A percentile compares a stretch with the other conserved stretches of the same genome.
phyloP scores from a whole-genome alignment of 2,113 vertebrate species.

The Calonectris borealis region DNA sequence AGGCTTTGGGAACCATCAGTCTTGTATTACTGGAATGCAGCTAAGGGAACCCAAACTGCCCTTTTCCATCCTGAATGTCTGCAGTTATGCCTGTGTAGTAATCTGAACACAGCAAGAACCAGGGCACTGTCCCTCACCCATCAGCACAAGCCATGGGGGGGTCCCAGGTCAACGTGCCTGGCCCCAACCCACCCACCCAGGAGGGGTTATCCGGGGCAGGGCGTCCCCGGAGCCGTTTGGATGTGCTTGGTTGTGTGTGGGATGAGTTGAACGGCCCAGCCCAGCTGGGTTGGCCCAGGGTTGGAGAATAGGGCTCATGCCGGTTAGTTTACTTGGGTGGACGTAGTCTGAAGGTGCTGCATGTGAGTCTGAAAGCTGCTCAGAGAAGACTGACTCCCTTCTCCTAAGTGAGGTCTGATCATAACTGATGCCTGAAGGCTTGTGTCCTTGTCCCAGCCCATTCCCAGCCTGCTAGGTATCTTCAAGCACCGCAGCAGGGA shows the following conservation, averaged over 20 bases:
- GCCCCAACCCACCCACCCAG: not conserved
- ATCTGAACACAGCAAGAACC: not conserved
- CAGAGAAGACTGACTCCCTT: not conserved
- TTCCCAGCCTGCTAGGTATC: not conserved
- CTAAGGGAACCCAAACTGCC: not conserved
- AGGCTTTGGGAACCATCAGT: fast-evolving
- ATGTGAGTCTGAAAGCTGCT: not conserved
- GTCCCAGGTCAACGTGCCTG: not conserved
- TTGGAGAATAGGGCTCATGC: not conserved
- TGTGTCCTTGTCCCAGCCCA: not conserved
- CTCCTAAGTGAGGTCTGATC: not conserved
- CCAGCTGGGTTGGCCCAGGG: too few species aligned
- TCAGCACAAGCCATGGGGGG: not conserved
- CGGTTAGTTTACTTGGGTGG: not conserved
- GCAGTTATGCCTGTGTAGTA: fast-evolving
- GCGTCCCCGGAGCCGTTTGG: not conserved
- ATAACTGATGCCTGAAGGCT: not conserved
- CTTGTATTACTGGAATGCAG: not conserved
- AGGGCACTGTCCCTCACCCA: fast-evolving
- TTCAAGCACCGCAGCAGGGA: not conserved
- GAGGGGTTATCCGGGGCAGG: not conserved
- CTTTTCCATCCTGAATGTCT: not conserved
- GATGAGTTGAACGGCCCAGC: not conserved
- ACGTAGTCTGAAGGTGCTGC: not conserved
- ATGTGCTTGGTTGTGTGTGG: not conserved